A percentile compares a stretch with the other conserved stretches of the same genome.
Conservation (phyloP, 2,113 vertebrate species). For the Calidris pugnax region DNA sequence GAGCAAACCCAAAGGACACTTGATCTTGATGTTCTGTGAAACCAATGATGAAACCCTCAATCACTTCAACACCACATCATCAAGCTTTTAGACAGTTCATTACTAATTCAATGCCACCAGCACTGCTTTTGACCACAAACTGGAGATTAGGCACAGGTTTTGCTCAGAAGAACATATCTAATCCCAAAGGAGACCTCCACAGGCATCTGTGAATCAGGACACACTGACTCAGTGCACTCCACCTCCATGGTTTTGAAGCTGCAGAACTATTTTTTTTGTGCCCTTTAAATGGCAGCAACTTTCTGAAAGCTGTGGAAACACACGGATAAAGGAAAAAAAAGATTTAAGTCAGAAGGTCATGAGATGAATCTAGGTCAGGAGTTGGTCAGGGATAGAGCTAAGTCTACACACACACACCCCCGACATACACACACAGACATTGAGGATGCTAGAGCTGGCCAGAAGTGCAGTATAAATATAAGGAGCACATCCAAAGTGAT, state of each 20-base stretch:
- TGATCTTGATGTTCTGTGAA: not conserved
- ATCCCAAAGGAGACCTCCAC: not conserved
- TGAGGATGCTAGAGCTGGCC: not conserved
- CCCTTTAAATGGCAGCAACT: not conserved
- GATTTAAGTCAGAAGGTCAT: not conserved
- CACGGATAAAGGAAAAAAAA: not conserved
- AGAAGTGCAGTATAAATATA: rapidly evolving
- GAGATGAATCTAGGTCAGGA: not conserved
- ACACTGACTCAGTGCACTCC: not conserved
- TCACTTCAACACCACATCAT: rapidly evolving
- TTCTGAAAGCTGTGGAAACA: not conserved
- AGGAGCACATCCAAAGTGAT: not conserved
- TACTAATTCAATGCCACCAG: not conserved
- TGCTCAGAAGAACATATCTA: not conserved
- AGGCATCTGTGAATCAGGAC: not conserved
- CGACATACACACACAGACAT: not conserved
- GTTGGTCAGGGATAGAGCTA: not conserved
- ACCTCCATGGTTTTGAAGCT: not conserved
- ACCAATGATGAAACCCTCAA: not conserved
- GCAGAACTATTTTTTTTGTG: not conserved
- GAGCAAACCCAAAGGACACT: not conserved
- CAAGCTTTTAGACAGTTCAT: not conserved
- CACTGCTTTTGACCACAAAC: not conserved
- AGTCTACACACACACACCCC: not conserved
- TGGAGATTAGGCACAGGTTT: not conserved